These are phyloP conservation scores for Protophormia terraenovae DNA, from an alignment of 2,888 invertebrate species.

Conservation along the genomic window DNA sequence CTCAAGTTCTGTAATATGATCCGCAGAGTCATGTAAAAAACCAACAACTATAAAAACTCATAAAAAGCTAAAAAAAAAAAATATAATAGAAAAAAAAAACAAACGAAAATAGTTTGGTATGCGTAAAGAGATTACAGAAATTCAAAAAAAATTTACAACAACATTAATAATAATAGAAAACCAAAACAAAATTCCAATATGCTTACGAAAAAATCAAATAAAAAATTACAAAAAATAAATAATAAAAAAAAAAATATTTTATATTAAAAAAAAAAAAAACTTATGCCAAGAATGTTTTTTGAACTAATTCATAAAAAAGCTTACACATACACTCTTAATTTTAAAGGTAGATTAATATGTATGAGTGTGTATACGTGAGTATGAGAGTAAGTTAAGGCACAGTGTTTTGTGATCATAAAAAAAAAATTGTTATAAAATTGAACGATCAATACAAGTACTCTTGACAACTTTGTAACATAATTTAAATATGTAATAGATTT, in stretches of 20 bases:
- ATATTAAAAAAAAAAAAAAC: conserved; percentile 20
- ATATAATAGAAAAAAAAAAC: not conserved
- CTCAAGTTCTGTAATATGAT: not conserved
- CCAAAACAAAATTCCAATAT: conserved; percentile 66
- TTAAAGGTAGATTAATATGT: not conserved
- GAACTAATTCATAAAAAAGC: conserved; percentile 54
- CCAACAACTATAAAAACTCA: conserved; percentile 8
- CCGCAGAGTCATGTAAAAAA: not conserved
- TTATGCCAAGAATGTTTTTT: conserved; percentile 46
- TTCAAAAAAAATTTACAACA: not conserved
- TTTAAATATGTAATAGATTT: no score
- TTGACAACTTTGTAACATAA: no score
- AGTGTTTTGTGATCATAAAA: not conserved
- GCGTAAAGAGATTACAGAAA: conserved; percentile 54
- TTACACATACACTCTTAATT: not conserved
- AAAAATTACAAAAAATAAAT: conserved; percentile 12
- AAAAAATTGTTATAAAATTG: not conserved
- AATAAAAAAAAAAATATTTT: not conserved
- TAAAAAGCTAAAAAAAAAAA: not conserved
- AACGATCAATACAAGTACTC: no score
- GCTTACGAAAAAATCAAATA: conserved; percentile 63
- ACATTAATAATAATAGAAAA: not conserved
- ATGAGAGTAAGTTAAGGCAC: not conserved
- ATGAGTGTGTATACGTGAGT: not conserved
- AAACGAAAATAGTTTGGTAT: conserved; percentile 37